A percentile compares a stretch with the other conserved stretches of the same genome.
These are phyloP conservation scores for Diorhabda carinulata DNA, from an alignment of 1,140 invertebrate species.

Conservation along the genomic window DNA sequence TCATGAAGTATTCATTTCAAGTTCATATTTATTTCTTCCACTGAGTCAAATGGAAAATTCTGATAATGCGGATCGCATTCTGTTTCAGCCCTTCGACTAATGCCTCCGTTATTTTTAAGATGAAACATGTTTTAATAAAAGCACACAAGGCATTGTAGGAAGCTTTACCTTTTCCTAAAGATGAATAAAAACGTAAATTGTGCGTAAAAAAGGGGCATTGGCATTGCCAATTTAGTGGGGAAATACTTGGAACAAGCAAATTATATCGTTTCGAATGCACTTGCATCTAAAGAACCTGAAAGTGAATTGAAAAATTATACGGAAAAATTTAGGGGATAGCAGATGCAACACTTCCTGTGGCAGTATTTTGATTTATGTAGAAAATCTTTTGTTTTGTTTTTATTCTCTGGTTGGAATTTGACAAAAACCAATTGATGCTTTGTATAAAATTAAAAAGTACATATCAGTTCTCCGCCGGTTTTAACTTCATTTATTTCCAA, in stretches of 20 bases:
- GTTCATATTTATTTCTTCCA: background rate
- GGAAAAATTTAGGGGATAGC: background rate
- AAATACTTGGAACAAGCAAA: conserved; percentile 15
- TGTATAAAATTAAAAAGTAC: too few relatives aligned
- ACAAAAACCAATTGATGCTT: too few relatives aligned
- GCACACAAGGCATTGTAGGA: background rate
- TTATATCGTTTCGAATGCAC: conserved; percentile 17
- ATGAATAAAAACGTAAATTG: conserved; percentile 22
- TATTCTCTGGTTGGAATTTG: too few relatives aligned
- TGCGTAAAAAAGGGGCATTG: conserved; percentile 19
- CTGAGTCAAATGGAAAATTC: background rate
- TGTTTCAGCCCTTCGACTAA: conserved; percentile 12
- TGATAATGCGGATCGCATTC: background rate
- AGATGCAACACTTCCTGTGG: background rate
- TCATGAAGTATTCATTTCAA: background rate
- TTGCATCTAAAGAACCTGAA: conserved; percentile 14
- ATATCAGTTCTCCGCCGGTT: too few relatives aligned
- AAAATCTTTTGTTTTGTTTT: background rate
- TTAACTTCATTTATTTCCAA: too few relatives aligned
- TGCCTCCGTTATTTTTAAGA: conserved; percentile 8
- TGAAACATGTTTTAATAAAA: conserved; percentile 21
- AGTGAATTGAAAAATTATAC: conserved; percentile 20
- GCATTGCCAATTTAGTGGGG: conserved; percentile 13
- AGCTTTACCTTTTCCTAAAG: conserved; percentile 4
- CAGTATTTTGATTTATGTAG: background rate